phyloP scores from a whole-genome alignment of 2,113 vertebrate species.

The Calidris pugnax region DNA sequence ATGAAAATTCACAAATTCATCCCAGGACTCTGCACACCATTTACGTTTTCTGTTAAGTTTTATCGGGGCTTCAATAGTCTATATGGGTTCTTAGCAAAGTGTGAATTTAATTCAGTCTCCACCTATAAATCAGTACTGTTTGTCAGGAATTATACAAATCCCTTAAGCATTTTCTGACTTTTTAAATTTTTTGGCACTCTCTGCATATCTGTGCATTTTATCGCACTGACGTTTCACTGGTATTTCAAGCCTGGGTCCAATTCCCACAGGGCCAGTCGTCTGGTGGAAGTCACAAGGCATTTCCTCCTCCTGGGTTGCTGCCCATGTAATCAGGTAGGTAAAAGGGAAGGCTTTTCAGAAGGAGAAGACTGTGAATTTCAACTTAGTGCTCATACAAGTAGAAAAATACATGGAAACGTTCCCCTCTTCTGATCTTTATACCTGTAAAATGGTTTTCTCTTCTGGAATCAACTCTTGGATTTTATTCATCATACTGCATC shows the following conservation, averaged over 20 bases:
- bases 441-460: not conserved
- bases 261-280: not conserved
- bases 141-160: conserved; percentile 22
- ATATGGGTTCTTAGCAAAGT: not conserved
- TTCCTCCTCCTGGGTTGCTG: not conserved
- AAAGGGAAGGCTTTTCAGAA: not conserved
- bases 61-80: not conserved
- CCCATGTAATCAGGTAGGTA: conserved; percentile 11
- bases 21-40: accelerated
- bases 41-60: not conserved
- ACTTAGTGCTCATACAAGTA: accelerated
- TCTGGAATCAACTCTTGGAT: not conserved
- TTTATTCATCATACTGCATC: not conserved
- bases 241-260: not conserved
- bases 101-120: conserved; percentile 3
- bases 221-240: not conserved
- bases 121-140: not conserved
- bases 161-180: conserved; percentile 22
- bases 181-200: not conserved
- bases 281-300: conserved; percentile 31
- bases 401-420: not conserved
- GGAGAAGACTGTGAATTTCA: not conserved
- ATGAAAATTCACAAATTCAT: not conserved
- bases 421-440: not conserved
- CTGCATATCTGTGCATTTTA: conserved; percentile 11